A percentile compares a stretch with the other conserved stretches of the same genome.
Conservation (phyloP, 1,140 invertebrate genomes). For the Aplysia californica region DNA sequence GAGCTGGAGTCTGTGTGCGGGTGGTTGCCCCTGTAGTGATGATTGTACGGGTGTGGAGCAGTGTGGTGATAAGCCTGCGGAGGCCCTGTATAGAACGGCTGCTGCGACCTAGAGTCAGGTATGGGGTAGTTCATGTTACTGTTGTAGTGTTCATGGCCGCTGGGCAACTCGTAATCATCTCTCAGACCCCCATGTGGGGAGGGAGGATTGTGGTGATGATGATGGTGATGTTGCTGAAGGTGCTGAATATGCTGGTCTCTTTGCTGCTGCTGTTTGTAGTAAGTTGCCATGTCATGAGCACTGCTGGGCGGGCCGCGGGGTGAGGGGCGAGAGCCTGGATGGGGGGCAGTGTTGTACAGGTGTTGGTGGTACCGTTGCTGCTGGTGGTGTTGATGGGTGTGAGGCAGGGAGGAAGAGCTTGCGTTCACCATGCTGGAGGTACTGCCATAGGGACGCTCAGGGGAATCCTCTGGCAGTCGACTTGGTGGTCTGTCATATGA, state of each 20-base stretch:
- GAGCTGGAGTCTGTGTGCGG: not conserved
- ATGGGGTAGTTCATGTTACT: not conserved
- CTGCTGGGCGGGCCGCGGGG: not conserved
- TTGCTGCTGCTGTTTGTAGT: conserved; percentile 3
- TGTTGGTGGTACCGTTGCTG: not conserved
- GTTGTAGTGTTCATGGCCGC: not conserved
- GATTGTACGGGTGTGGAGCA: conserved; percentile 7
- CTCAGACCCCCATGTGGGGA: not conserved
- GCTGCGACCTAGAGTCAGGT: not conserved
- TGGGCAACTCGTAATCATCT: not conserved
- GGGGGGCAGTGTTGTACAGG: not conserved
- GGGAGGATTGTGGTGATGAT: too few species aligned
- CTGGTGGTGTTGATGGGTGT: not conserved
- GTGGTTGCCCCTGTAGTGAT: too few species aligned
- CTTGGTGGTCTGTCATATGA: conserved; percentile 16
- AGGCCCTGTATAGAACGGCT: not conserved
- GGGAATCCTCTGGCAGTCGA: not conserved
- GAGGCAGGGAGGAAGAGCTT: not conserved
- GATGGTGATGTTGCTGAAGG: not conserved
- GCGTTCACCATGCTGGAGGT: not conserved
- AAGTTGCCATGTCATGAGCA: not conserved
- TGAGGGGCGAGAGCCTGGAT: not conserved
- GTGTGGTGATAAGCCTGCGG: not conserved
- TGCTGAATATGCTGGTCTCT: not conserved
- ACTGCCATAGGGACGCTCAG: not conserved